Base-by-base conservation (phyloP, 2,113 vertebrate genomes). In the Pogona vitticeps region DNA sequence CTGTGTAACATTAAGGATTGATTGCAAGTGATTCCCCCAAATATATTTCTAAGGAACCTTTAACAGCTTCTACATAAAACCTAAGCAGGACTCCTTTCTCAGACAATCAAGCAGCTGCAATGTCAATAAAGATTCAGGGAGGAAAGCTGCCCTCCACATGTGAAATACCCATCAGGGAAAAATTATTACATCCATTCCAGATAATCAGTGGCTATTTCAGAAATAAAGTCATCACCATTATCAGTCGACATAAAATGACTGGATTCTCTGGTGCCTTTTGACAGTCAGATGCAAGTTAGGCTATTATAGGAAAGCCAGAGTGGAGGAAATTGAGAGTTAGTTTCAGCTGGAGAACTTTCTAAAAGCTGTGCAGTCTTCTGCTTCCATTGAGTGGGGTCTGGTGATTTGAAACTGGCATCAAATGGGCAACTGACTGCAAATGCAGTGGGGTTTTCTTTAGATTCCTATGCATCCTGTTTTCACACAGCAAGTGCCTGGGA, bases 21-120 rank as follows among this genome's bases (percentile, higher is more conserved):
- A 63, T 84, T 76, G 38, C 2, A 56, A 63, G 7, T 87, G 82
- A 59, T 89, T 88, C 88, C 8, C 71, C 33, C 71, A 14, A 83
- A 78, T 1, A 7, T 83, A 10, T 0, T n/a, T 91, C 26, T 80
- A 82, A 80, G 67, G 38, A 84, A 33, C 40, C 82, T 75, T 80
- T 80, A 58, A 58, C 40, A 59, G 36, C 80, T 75, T 80, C 7
- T 58, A 76, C 59, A 75, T 80, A 75, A 84, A 10, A 78, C 0
- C n/a, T 65, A 84, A 3, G 0, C 56, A 9, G 78, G 65, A 82
- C 21, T 82, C 70, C 68, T 0, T 86, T 26, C 89, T 80, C 59
- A 28, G 21, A 84, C 73, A 56, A 76, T 88, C 42, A 75, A 17
- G 82, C 1, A 82, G 20, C 2, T 80, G 23, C 0, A 87, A 84